phyloP scores from a whole-genome alignment of 1,140 invertebrate species.

The Pogonomyrmex californicus region DNA sequence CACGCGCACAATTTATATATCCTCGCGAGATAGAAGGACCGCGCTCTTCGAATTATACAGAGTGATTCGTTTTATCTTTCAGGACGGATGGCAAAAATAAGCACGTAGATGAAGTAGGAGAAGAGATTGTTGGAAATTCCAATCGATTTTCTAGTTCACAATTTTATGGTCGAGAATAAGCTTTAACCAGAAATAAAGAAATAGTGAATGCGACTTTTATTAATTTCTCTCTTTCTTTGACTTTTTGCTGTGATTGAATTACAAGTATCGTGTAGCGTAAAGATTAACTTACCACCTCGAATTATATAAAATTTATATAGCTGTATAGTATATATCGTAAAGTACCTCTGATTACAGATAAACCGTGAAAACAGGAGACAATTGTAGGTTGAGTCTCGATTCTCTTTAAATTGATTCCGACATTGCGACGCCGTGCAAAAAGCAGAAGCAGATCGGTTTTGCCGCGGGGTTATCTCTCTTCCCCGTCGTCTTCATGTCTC shows the following conservation, averaged over 20 bases:
- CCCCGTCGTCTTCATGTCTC: conserved; percentile 16
- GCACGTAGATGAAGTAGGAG: neutral
- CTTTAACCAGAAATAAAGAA: neutral
- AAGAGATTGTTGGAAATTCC: neutral
- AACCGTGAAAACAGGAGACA: neutral
- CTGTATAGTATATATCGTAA: neutral
- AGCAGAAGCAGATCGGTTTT: conserved; percentile 42
- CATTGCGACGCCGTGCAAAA: conserved; percentile 28
- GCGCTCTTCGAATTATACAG: conserved; percentile 37
- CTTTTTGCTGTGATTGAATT: neutral
- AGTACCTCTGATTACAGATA: neutral
- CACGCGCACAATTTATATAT: conserved; percentile 52
- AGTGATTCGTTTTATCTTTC: neutral
- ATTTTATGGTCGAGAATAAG: conserved; percentile 5
- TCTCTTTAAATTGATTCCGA: conserved; percentile 51
- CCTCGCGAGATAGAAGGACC: conserved; percentile 22
- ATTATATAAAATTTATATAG: neutral
- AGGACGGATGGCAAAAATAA: conserved; percentile 31
- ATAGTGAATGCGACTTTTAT: neutral
- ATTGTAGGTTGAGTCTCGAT: neutral
- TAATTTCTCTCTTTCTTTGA: neutral
- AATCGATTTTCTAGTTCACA: neutral
- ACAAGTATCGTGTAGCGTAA: neutral
- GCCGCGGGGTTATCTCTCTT: conserved; percentile 49
- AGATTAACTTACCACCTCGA: neutral